phyloP scores from a whole-genome alignment of 2,888 invertebrate genomes.

The Eurois occulta region DNA sequence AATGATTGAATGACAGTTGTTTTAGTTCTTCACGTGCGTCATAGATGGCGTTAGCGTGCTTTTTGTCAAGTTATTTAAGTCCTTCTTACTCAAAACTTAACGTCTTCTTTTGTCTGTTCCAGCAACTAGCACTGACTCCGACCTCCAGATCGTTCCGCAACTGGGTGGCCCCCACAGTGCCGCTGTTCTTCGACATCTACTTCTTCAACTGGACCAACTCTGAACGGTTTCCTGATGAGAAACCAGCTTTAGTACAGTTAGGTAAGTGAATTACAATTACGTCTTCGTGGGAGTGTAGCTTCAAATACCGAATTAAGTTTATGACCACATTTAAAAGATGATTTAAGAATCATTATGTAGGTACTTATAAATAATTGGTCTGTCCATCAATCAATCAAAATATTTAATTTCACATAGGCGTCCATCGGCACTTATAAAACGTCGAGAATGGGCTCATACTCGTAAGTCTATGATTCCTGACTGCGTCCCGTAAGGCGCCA shows the following conservation, averaged over 20 bases:
- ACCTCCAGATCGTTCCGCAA: conserved; percentile 91
- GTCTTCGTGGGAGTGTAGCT: too few species aligned
- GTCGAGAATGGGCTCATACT: too few species aligned
- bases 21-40: neutral
- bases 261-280: conserved; percentile 72
- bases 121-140: conserved; percentile 92
- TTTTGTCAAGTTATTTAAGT: neutral
- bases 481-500: too few species aligned
- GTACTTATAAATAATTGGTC: neutral
- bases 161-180: conserved; percentile 93
- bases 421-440: too few species aligned
- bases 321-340: too few species aligned
- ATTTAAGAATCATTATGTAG: too few species aligned
- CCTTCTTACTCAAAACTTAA: neutral
- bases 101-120: conserved; percentile 61
- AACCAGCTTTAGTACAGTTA: conserved; percentile 80
- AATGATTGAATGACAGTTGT: too few species aligned
- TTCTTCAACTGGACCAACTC: conserved; percentile 96
- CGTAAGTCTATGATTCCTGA: too few species aligned
- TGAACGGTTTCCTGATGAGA: conserved; percentile 90
- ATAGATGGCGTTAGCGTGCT: neutral
- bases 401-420: too few species aligned
- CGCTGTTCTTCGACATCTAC: conserved; percentile 92
- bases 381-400: neutral
- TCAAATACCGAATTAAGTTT: too few species aligned